A percentile compares a stretch with the other conserved stretches of the same genome.
phyloP scores from a whole-genome alignment of 92 coral and sea anemone species.

The Parazoanthus darwini region DNA sequence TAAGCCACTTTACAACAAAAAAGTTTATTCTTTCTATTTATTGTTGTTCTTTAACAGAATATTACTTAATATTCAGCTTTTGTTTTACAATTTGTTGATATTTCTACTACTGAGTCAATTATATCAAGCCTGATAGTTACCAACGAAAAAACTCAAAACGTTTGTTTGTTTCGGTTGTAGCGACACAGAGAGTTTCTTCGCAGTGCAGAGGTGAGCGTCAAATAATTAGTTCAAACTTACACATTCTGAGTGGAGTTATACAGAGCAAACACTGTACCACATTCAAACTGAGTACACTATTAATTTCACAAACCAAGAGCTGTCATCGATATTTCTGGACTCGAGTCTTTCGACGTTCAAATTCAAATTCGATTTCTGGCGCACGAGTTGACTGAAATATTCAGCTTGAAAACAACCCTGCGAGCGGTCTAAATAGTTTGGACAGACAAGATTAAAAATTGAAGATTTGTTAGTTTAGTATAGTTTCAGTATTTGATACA shows the following conservation, averaged over 20 bases:
- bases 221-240: not conserved
- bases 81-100: no score
- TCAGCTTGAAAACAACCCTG: not conserved
- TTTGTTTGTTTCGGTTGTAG: conserved; percentile 32
- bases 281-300: not conserved
- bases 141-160: no score
- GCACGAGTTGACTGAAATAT: not conserved
- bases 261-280: not conserved
- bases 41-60: no score
- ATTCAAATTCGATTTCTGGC: not conserved
- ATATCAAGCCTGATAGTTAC: no score
- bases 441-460: not conserved
- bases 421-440: not conserved
- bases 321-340: not conserved
- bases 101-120: no score
- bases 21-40: no score
- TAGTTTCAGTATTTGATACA: conserved; percentile 24
- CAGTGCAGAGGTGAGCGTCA: conserved; percentile 34
- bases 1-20: no score
- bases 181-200: conserved; percentile 27
- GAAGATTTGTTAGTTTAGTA: not conserved
- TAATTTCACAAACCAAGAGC: not conserved
- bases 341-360: not conserved
- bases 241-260: not conserved
- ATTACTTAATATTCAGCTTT: no score